A percentile compares a stretch with the other conserved stretches of the same genome.
Conservation (phyloP, 2,797 vertebrate genomes). For the Neosilurus mollespiculum region DNA sequence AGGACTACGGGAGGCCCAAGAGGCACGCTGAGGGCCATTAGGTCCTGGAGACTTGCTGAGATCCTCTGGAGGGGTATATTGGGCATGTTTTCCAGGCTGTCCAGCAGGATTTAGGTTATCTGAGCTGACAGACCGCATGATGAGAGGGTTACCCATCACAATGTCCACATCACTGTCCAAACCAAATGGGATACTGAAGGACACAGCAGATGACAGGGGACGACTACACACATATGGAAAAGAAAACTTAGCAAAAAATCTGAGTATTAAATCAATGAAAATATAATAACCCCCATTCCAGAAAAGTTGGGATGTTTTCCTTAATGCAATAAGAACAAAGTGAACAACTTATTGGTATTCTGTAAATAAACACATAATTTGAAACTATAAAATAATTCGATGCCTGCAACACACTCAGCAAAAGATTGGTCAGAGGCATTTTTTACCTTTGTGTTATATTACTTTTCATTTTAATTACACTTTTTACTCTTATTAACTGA, state of each 20-base stretch:
- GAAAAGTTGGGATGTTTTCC: too few relatives aligned
- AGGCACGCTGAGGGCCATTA: slow-evolving; percentile 71
- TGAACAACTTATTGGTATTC: too few relatives aligned
- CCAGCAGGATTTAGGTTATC: slow-evolving; percentile 79
- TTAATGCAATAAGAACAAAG: too few relatives aligned
- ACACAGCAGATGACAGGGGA: slow-evolving; percentile 84
- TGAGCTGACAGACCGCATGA: slow-evolving; percentile 86
- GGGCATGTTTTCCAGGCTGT: slow-evolving; percentile 61
- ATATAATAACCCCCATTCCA: too few relatives aligned
- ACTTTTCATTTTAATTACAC: too few relatives aligned
- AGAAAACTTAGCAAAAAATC: not conserved
- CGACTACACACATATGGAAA: slow-evolving; percentile 63
- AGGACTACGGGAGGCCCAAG: slow-evolving; percentile 72
- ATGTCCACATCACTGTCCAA: slow-evolving; percentile 93
- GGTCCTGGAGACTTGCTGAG: slow-evolving; percentile 63
- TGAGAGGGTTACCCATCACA: slow-evolving; percentile 88
- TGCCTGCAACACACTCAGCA: too few relatives aligned
- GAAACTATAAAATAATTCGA: too few relatives aligned
- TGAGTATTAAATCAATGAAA: not conserved
- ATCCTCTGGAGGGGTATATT: slow-evolving; percentile 69
- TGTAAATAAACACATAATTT: too few relatives aligned
- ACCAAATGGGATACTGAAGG: slow-evolving; percentile 94
- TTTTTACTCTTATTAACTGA: too few relatives aligned
- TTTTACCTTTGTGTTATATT: too few relatives aligned
- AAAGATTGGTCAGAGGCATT: too few relatives aligned